Conservation (phyloP, 2,888 invertebrate species). For the Ophion costatus region DNA sequence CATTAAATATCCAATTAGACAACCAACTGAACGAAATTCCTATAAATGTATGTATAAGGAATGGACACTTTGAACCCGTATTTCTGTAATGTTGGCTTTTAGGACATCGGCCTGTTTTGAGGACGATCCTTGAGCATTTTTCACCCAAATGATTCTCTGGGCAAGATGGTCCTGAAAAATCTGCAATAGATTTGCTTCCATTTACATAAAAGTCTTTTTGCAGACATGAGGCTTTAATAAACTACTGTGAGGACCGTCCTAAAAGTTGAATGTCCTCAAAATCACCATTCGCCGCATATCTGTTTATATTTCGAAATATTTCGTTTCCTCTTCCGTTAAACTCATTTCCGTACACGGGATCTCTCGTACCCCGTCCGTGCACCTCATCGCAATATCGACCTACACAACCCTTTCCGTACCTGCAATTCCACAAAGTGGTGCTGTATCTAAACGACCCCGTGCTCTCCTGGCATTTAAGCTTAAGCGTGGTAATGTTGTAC, state of each 20-base stretch:
- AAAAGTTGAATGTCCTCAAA: neutral
- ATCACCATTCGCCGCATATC: neutral
- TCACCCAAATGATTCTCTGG: neutral
- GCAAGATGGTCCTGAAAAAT: neutral
- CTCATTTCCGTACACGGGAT: constrained; percentile 17
- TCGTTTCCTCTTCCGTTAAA: constrained; percentile 21
- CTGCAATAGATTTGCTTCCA: neutral
- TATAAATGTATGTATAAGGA: neutral
- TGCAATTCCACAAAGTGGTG: constrained; percentile 55
- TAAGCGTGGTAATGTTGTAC: constrained; percentile 38
- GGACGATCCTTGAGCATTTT: no score
- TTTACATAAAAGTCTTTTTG: constrained; percentile 15
- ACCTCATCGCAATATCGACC: constrained; percentile 28
- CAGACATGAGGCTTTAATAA: no score
- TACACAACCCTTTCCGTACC: constrained; percentile 9
- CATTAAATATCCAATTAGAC: constrained; percentile 49
- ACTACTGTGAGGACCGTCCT: neutral
- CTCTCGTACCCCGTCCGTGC: neutral
- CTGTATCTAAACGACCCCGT: constrained; percentile 50
- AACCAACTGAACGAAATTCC: neutral
- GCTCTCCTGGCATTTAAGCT: constrained; percentile 47
- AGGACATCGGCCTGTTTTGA: no score
- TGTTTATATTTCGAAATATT: constrained; percentile 42
- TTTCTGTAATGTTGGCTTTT: no score
- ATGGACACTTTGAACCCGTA: no score